Conservation (phyloP, 2,113 vertebrate genomes). For the Coptodon bakossiorum region DNA sequence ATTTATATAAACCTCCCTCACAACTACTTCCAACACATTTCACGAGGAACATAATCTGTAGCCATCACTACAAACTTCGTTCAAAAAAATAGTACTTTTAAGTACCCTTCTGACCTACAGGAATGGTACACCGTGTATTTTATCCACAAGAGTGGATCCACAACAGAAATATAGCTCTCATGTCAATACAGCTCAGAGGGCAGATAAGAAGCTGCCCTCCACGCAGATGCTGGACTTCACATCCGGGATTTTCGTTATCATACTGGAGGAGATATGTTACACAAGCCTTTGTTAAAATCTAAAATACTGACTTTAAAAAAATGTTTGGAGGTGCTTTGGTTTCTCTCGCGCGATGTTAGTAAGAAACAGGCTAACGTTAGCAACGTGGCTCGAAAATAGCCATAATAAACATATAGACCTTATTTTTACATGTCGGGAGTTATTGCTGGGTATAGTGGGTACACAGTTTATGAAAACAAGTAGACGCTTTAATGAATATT, state of each 20-base stretch:
- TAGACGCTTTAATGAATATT: background rate
- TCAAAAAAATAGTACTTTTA: background rate
- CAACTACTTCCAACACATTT: background rate
- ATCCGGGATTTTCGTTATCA: background rate
- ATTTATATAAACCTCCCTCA: background rate
- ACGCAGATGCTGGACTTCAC: background rate
- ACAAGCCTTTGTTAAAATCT: background rate
- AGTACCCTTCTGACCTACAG: fast-evolving
- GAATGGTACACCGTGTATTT: background rate
- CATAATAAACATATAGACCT: background rate
- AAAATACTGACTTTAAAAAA: background rate
- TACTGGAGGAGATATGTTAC: background rate
- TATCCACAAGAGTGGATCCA: background rate
- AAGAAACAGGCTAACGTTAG: background rate
- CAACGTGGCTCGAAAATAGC: background rate
- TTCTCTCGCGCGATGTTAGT: background rate
- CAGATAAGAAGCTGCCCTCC: background rate
- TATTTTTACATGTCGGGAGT: background rate
- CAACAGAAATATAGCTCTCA: background rate
- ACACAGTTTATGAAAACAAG: background rate
- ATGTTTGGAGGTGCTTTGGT: background rate
- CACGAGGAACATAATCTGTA: background rate
- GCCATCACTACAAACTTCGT: background rate
- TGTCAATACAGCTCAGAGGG: background rate
- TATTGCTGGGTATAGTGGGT: background rate